Percentiles rank a stretch among this genome's conserved stretches.
Conservation (phyloP, 2,888 invertebrate genomes). For the Drosophila paramelanica region DNA sequence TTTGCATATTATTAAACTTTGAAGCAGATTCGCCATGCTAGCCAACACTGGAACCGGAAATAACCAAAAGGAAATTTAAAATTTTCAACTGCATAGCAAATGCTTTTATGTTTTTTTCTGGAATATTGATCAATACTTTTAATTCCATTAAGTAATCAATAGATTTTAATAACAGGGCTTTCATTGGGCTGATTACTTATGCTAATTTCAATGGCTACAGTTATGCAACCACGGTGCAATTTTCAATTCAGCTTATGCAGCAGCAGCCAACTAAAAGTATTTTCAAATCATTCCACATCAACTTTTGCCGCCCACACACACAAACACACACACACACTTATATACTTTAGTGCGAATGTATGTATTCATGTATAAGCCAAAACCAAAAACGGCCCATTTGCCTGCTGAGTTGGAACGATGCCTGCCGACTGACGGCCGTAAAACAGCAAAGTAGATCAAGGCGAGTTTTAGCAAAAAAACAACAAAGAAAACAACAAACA, state of each 20-base stretch:
- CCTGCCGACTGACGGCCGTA: constrained; percentile 53
- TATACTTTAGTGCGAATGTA: constrained; percentile 22
- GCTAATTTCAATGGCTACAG: not conserved
- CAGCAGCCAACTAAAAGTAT: constrained; percentile 49
- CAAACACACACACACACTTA: constrained; percentile 1
- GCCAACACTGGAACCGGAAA: constrained; percentile 14
- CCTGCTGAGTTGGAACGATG: constrained; percentile 67
- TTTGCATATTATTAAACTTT: constrained; percentile 68
- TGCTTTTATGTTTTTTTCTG: not conserved
- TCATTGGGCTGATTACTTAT: constrained; percentile 13
- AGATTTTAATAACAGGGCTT: not conserved
- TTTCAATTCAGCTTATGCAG: constrained; percentile 37
- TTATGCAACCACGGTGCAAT: constrained; percentile 38
- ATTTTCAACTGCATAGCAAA: constrained; percentile 19
- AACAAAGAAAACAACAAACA: constrained; percentile 12
- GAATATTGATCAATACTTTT: constrained; percentile 17
- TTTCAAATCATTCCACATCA: constrained; percentile 59
- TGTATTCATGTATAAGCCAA: constrained; percentile 37
- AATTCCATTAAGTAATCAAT: constrained; percentile 11
- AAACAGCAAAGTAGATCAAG: constrained; percentile 75
- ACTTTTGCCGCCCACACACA: constrained; percentile 27
- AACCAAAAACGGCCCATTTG: constrained; percentile 65
- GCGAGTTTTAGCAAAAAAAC: constrained; percentile 54
- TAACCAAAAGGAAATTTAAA: constrained; percentile 20
- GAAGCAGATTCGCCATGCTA: constrained; percentile 11